Evolutionary conservation across 2,113 vertebrate genomes (phyloP).

Genomic region (Talpa occidentalis): DNA sequence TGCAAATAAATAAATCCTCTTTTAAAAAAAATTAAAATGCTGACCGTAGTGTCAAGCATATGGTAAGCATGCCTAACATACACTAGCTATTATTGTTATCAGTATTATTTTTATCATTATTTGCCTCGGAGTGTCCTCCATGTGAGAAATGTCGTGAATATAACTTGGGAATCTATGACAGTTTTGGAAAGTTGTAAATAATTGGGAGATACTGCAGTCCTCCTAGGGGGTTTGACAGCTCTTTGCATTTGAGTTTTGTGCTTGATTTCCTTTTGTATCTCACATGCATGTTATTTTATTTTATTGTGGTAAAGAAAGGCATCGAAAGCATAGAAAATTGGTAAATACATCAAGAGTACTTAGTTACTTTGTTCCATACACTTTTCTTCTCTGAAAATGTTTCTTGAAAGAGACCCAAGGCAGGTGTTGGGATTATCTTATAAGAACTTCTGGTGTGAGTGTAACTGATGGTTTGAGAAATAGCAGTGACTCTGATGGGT

Average conservation of each 20-base stretch:
- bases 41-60: neutral
- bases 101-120: neutral
- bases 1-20: too few relatives aligned
- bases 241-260: neutral
- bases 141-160: neutral
- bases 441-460: neutral
- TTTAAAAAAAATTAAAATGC: too few relatives aligned
- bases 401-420: constrained; percentile 4
- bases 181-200: neutral
- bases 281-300: neutral
- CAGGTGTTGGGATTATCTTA: neutral
- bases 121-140: neutral
- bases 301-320: neutral
- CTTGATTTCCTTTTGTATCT: neutral
- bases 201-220: neutral
- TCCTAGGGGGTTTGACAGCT: neutral
- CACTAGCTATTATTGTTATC: neutral
- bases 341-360: neutral
- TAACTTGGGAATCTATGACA: neutral
- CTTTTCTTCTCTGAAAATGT: neutral
- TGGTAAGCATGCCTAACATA: neutral
- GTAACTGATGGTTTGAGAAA: neutral
- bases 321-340: neutral
- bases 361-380: neutral
- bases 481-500: neutral